phyloP scores from a whole-genome alignment of 2,113 vertebrate genomes.

The Oxyruncus cristatus region DNA sequence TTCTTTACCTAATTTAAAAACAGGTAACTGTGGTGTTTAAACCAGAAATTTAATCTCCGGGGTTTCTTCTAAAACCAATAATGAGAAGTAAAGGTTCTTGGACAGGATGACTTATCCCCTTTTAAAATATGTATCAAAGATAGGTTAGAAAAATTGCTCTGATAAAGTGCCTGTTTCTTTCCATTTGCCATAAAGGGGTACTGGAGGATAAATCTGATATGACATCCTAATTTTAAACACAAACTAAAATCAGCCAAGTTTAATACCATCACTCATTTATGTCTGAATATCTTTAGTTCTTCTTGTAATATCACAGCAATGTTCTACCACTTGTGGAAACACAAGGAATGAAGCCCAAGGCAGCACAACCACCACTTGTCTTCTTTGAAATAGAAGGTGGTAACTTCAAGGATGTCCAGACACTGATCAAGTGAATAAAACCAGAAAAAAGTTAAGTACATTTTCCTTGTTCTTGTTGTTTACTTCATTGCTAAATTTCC shows the following conservation, averaged over 20 bases:
- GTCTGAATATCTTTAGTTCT: neutral
- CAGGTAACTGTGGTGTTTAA: neutral
- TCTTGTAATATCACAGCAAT: neutral
- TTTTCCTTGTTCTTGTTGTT: neutral
- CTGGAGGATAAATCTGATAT: neutral
- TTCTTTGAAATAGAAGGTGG: neutral
- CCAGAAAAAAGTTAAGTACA: rapidly evolving
- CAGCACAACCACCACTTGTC: neutral
- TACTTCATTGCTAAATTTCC: neutral
- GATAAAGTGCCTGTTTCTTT: neutral
- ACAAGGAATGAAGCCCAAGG: neutral
- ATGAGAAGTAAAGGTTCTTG: neutral
- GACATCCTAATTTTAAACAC: neutral
- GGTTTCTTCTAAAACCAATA: neutral
- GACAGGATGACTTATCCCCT: neutral
- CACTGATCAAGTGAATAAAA: neutral
- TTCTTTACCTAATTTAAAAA: neutral
- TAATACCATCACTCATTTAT: neutral
- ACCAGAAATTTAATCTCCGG: neutral
- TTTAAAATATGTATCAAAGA: neutral
- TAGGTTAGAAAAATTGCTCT: neutral
- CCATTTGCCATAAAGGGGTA: neutral
- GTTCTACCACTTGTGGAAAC: neutral
- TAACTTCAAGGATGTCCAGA: neutral
- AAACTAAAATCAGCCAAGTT: neutral